Conservation (phyloP, 2,888 invertebrate species). For the Diplolepis rosae region DNA sequence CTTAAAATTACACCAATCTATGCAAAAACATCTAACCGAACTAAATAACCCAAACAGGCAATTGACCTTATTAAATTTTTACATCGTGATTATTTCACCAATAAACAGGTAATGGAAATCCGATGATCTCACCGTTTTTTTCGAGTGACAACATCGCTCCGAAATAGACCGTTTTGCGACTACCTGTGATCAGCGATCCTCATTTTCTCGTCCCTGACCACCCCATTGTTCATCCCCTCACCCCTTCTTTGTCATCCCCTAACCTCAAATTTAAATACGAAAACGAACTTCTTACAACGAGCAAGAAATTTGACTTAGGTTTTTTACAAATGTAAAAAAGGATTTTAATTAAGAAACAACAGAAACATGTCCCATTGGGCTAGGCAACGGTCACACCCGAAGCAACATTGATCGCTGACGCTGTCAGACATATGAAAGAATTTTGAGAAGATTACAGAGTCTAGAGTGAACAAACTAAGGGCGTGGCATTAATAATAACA, state of each 20-base stretch:
- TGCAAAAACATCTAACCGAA: not conserved
- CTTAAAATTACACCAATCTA: not conserved
- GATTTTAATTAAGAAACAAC: not conserved
- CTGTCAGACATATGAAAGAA: slow-evolving; percentile 24
- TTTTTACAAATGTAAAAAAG: not conserved
- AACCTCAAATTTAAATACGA: not conserved
- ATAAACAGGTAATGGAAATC: slow-evolving; percentile 47
- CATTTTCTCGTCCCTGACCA: not conserved
- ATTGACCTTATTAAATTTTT: not conserved
- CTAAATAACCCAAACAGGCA: not conserved
- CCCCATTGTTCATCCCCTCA: not conserved
- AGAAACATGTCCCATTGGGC: slow-evolving; percentile 36
- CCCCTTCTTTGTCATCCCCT: not conserved
- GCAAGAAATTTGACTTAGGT: not conserved
- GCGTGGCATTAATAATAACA: not conserved
- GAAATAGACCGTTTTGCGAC: slow-evolving; percentile 46
- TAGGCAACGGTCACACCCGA: slow-evolving; percentile 63
- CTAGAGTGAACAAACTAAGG: not conserved
- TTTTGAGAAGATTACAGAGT: not conserved
- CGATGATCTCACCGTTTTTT: slow-evolving; percentile 64
- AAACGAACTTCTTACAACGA: not conserved
- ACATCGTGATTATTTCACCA: not conserved
- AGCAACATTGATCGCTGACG: slow-evolving; percentile 62
- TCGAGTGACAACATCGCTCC: slow-evolving; percentile 57
- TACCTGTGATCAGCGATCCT: slow-evolving; percentile 9